Evolutionary conservation across 1,140 invertebrate genomes (phyloP).

Genomic region (Platorchestia sp.): DNA sequence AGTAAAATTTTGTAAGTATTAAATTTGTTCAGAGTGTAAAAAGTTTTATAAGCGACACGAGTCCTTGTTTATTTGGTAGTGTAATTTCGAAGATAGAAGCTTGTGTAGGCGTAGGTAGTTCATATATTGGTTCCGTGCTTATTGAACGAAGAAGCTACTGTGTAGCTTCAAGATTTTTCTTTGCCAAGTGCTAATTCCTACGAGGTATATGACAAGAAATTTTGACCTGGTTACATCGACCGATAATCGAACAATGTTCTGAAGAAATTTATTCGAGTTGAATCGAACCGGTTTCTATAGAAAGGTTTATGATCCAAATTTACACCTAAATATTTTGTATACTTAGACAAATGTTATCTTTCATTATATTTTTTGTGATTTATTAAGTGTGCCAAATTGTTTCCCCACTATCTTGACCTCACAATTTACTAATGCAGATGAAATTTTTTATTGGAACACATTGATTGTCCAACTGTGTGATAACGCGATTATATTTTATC

Average conservation of each 20-base stretch:
- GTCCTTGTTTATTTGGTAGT: background rate
- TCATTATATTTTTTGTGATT: background rate
- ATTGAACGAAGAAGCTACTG: background rate
- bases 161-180: background rate
- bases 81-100: background rate
- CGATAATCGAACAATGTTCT: background rate
- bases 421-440: too few species aligned
- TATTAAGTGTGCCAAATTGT: background rate
- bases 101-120: background rate
- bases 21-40: background rate
- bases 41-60: background rate
- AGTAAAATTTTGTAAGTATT: conserved; percentile 22
- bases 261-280: background rate
- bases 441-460: background rate
- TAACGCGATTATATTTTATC: background rate
- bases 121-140: background rate
- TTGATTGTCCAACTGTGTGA: background rate
- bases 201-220: background rate
- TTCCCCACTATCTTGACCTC: too few species aligned
- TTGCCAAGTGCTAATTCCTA: background rate
- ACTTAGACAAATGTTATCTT: background rate
- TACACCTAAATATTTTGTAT: background rate
- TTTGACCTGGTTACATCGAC: background rate
- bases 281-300: background rate
- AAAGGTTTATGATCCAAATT: background rate